Conservation (phyloP, 2,888 invertebrate genomes). For the Cyclophora albipunctata region DNA sequence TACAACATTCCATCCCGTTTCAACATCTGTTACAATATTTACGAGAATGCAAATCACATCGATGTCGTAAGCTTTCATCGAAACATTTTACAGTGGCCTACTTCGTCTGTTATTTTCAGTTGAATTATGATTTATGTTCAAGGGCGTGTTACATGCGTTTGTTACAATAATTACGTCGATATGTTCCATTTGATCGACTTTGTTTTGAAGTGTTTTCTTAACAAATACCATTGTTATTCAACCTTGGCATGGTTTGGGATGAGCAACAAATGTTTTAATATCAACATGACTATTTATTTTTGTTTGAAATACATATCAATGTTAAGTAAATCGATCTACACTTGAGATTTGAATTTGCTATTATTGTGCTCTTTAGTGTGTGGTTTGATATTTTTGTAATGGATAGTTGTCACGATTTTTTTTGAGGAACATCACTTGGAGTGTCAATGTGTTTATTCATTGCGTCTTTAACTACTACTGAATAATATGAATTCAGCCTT, state of each 20-base stretch:
- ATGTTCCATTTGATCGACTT: constrained; percentile 25
- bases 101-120: constrained; percentile 7
- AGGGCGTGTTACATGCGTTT: constrained; percentile 15
- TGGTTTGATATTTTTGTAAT: constrained; percentile 26
- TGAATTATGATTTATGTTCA: constrained; percentile 23
- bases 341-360: constrained; percentile 38
- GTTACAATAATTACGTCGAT: constrained; percentile 16
- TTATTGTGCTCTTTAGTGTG: constrained; percentile 49
- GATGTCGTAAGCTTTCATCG: constrained; percentile 30
- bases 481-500: constrained; percentile 27
- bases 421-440: constrained; percentile 37
- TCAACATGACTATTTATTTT: constrained; percentile 49
- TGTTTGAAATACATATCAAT: constrained; percentile 39
- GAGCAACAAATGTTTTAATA: constrained; percentile 29
- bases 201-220: constrained; percentile 43
- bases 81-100: constrained; percentile 24
- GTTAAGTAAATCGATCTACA: constrained; percentile 27
- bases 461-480: constrained; percentile 30
- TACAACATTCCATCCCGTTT: constrained; percentile 22
- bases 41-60: constrained; percentile 35
- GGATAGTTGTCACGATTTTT: constrained; percentile 41
- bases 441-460: constrained; percentile 22
- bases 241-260: constrained; percentile 50
- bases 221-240: constrained; percentile 52
- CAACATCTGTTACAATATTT: constrained; percentile 22